Conservation (phyloP, 2,113 vertebrate species). For the Pygoscelis adeliae region DNA sequence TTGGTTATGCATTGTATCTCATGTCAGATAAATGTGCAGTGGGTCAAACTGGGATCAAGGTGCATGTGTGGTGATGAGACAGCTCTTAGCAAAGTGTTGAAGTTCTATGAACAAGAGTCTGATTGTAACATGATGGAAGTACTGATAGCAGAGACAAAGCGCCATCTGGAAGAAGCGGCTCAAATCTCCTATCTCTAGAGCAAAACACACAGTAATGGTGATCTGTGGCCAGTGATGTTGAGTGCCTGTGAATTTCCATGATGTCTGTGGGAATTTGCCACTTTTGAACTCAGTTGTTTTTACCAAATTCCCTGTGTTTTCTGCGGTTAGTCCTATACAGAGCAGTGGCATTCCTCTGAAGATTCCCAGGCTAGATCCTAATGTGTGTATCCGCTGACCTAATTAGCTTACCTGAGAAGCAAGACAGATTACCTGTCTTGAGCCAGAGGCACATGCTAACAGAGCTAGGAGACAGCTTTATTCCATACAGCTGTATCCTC, state of each 20-base stretch:
- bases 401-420: conserved; percentile 12
- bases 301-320: not conserved
- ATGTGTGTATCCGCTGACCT: not conserved
- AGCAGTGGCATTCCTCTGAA: not conserved
- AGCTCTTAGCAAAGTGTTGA: not conserved
- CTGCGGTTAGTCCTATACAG: not conserved
- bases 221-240: not conserved
- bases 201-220: not conserved
- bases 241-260: not conserved
- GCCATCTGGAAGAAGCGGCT: not conserved
- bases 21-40: not conserved
- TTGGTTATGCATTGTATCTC: not conserved
- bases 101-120: not conserved
- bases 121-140: not conserved
- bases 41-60: not conserved
- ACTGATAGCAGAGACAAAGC: not conserved
- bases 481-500: not conserved
- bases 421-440: conserved; percentile 20
- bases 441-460: conserved; percentile 11
- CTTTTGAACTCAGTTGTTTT: not conserved
- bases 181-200: not conserved
- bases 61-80: not conserved
- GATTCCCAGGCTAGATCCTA: not conserved
- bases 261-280: not conserved
- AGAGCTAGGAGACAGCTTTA: conserved; percentile 10